phyloP scores from a whole-genome alignment of 2,113 vertebrate genomes.

The Stomatorhinus ivindoensis region DNA sequence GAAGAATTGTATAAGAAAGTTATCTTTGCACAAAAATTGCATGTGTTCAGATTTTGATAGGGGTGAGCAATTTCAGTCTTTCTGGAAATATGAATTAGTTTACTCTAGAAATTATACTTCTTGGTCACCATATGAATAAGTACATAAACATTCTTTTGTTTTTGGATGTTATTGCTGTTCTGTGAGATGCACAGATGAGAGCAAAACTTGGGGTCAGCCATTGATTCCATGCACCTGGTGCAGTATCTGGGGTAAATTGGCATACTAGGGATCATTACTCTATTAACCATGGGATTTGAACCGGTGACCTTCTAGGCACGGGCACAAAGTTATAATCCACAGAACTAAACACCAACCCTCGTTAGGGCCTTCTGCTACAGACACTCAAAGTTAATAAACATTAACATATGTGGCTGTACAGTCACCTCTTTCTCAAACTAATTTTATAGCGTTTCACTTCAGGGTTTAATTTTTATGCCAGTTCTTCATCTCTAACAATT shows the following conservation, averaged over 20 bases:
- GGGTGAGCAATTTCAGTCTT: neutral
- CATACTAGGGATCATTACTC: neutral
- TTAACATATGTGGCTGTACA: neutral
- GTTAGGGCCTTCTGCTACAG: neutral
- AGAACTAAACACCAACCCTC: neutral
- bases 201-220: neutral
- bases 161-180: neutral
- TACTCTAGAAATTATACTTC: neutral
- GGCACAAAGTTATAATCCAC: neutral
- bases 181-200: neutral
- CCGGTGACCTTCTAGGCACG: neutral
- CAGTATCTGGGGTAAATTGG: neutral
- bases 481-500: neutral
- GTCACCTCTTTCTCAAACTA: neutral
- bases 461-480: neutral
- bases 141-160: neutral
- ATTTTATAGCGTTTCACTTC: neutral
- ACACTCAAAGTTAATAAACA: neutral
- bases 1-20: neutral
- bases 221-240: neutral
- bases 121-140: neutral
- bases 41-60: neutral
- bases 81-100: neutral
- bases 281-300: neutral
- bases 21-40: neutral